Percentiles rank a stretch among this genome's conserved stretches.
Conservation (phyloP, 2,113 vertebrate genomes). For the Pleuronectes platessa region DNA sequence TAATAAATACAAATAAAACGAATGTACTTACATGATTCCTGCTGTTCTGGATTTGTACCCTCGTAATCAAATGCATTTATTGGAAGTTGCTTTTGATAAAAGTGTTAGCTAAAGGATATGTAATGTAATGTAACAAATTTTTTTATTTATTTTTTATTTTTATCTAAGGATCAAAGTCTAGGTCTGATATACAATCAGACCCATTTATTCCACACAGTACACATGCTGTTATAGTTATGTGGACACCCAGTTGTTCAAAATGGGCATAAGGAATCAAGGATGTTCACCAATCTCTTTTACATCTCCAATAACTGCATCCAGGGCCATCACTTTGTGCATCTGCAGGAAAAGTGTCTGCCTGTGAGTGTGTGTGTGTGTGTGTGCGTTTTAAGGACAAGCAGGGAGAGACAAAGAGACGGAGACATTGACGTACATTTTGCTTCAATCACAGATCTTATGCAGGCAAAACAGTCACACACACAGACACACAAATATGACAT, state of each 20-base stretch:
- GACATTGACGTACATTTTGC: slow-evolving; percentile 31
- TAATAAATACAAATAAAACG: too few relatives aligned
- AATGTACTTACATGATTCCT: too few relatives aligned
- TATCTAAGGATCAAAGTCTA: too few relatives aligned
- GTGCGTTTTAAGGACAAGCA: slow-evolving; percentile 36
- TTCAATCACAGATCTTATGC: slow-evolving; percentile 29
- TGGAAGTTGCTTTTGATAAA: too few relatives aligned
- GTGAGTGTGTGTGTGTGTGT: not conserved
- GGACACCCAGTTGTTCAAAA: not conserved
- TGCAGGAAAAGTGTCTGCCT: not conserved
- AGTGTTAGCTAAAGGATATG: too few relatives aligned
- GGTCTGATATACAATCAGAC: too few relatives aligned
- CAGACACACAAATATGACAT: slow-evolving; percentile 41
- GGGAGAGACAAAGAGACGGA: not conserved
- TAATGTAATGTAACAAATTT: too few relatives aligned
- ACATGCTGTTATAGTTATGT: not conserved
- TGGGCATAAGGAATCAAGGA: not conserved
- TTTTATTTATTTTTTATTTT: too few relatives aligned
- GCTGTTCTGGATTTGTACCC: too few relatives aligned
- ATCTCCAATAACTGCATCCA: not conserved
- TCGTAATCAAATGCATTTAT: too few relatives aligned
- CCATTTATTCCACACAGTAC: not conserved
- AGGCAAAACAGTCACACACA: slow-evolving; percentile 19
- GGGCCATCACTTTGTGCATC: slow-evolving; percentile 10
- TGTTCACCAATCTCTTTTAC: not conserved